Percentiles rank a stretch among this genome's conserved stretches.
These are phyloP conservation scores for Mormyrops attenuatus DNA, from an alignment of 2,797 vertebrate species.

Conservation along the genomic window DNA sequence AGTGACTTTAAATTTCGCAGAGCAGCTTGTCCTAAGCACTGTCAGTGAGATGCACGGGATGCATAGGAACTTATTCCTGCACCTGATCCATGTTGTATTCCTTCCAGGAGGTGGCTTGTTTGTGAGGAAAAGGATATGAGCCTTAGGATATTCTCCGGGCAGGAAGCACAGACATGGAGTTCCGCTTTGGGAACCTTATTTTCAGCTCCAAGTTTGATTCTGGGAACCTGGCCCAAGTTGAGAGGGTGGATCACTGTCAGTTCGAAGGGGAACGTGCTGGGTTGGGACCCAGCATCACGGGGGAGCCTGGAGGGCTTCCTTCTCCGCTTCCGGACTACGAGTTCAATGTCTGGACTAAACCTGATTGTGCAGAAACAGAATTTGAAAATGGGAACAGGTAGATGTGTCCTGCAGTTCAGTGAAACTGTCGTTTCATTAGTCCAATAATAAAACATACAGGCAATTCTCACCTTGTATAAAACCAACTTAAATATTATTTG, in stretches of 20 bases:
- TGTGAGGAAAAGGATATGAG: constrained; percentile 43
- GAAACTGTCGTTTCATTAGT: not conserved
- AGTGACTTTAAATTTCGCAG: not conserved
- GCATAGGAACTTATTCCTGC: not conserved
- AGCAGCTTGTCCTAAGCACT: not conserved
- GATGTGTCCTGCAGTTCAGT: not conserved
- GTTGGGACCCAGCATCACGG: constrained; percentile 34
- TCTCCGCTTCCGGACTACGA: constrained; percentile 70
- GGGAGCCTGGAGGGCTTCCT: constrained; percentile 30
- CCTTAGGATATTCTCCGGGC: not conserved
- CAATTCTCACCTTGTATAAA: not conserved
- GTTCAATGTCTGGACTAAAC: constrained; percentile 89
- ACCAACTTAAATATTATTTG: not conserved
- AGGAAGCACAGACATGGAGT: constrained; percentile 68
- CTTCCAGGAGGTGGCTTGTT: constrained; percentile 4
- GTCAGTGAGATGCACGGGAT: not conserved
- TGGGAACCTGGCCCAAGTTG: constrained; percentile 83
- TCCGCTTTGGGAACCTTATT: constrained; percentile 79
- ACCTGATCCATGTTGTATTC: not conserved
- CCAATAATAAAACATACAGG: not conserved
- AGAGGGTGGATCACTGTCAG: constrained; percentile 67
- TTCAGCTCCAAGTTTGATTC: constrained; percentile 95
- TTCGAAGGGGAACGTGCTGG: constrained; percentile 48
- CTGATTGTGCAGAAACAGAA: constrained; percentile 85
- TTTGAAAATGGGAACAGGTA: constrained; percentile 92